Conservation (phyloP, 2,888 invertebrate species). For the Lithodes maja region DNA sequence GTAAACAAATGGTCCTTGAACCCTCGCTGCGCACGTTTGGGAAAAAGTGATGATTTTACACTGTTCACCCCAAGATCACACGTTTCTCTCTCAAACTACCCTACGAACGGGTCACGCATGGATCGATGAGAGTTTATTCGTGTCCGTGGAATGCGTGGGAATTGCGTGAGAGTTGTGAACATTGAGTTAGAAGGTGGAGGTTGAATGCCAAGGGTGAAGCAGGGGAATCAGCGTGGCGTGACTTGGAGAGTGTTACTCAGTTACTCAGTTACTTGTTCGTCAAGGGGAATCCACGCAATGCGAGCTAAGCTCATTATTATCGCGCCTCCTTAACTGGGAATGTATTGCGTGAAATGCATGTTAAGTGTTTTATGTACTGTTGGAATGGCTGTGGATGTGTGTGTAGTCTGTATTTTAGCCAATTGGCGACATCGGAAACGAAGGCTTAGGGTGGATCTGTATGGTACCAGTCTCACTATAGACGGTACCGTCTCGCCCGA, state of each 20-base stretch:
- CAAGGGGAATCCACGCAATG: too few species aligned
- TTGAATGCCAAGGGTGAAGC: not conserved
- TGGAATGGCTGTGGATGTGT: too few species aligned
- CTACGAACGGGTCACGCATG: not conserved
- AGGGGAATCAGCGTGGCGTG: not conserved
- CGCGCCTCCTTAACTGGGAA: too few species aligned
- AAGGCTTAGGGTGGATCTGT: too few species aligned
- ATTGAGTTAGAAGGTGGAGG: not conserved
- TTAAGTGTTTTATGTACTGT: too few species aligned
- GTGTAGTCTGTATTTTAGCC: too few species aligned
- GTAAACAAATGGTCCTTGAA: not conserved
- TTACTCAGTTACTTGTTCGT: too few species aligned
- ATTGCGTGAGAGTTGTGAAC: not conserved
- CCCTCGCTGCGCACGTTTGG: not conserved
- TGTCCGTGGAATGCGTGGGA: not conserved
- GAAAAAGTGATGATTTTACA: not conserved
- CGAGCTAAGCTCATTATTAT: too few species aligned
- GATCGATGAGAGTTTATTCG: not conserved
- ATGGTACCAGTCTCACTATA: too few species aligned
- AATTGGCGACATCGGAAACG: too few species aligned
- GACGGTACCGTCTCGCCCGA: too few species aligned
- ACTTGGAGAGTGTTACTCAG: not conserved
- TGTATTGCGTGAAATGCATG: too few species aligned
- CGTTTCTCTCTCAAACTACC: not conserved
- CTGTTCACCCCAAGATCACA: not conserved